phyloP scores from a whole-genome alignment of 92 coral and sea anemone species.

The Epizoanthus ramosus region DNA sequence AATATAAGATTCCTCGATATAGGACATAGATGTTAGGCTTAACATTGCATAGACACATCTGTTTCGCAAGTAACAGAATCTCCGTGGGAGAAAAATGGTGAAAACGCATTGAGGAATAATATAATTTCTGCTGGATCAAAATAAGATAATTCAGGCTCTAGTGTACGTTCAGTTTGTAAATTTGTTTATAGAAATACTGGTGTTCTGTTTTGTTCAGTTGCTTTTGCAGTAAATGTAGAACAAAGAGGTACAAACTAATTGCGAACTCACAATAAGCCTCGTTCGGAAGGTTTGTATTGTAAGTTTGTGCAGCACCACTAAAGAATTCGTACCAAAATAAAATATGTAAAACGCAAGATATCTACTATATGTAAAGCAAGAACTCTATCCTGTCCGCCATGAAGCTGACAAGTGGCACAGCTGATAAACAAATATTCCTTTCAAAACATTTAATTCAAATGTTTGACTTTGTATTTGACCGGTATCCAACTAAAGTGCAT shows the following conservation, averaged over 20 bases:
- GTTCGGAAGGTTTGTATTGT: neutral
- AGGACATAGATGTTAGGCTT: too few relatives aligned
- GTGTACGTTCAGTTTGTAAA: neutral
- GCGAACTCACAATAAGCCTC: neutral
- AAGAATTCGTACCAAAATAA: neutral
- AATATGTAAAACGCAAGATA: neutral
- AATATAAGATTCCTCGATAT: too few relatives aligned
- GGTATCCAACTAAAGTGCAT: neutral
- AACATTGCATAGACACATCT: too few relatives aligned
- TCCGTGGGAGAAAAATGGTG: too few relatives aligned
- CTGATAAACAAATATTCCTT: neutral
- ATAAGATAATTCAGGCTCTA: neutral
- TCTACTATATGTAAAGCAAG: neutral
- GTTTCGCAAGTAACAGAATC: too few relatives aligned
- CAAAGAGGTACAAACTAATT: neutral
- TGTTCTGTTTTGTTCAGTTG: too few relatives aligned
- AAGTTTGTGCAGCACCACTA: neutral
- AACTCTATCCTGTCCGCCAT: neutral
- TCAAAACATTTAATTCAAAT: neutral
- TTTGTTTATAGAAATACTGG: neutral
- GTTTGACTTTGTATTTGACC: slow-evolving; percentile 14
- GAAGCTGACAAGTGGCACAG: neutral
- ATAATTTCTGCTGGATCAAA: neutral
- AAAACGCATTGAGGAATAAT: neutral
- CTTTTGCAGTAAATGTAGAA: neutral